A percentile compares a stretch with the other conserved stretches of the same genome.
Conservation (phyloP, 2,888 invertebrate species). For the Darwinula stevensoni region DNA sequence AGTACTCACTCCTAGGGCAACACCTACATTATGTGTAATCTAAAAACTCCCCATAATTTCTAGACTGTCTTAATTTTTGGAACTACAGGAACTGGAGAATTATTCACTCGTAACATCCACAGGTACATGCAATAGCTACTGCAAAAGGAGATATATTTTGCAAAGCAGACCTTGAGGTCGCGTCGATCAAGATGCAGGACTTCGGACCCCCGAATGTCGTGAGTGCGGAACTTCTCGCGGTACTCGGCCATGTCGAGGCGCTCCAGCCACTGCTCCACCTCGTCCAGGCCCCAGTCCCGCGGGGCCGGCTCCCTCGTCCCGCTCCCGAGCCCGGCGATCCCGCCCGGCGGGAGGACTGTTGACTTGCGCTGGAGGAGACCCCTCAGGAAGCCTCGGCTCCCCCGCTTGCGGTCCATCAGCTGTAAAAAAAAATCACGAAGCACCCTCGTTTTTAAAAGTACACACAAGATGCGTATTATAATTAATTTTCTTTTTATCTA, state of each 20-base stretch:
- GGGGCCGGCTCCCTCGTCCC: not conserved
- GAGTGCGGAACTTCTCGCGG: conserved; percentile 55
- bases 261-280: conserved; percentile 71
- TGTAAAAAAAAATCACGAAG: not conserved
- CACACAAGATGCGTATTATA: too few species aligned
- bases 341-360: conserved; percentile 8
- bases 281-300: conserved; percentile 46
- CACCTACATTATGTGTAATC: too few species aligned
- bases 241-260: conserved; percentile 66
- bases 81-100: too few species aligned
- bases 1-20: too few species aligned
- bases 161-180: conserved; percentile 3
- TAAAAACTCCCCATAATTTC: too few species aligned
- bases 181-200: conserved; percentile 53
- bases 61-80: too few species aligned
- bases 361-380: not conserved
- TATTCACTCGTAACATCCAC: too few species aligned
- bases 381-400: conserved; percentile 8
- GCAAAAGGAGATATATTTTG: too few species aligned
- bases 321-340: conserved; percentile 1
- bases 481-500: too few species aligned
- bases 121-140: too few species aligned
- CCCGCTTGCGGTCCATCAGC: conserved; percentile 12
- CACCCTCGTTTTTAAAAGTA: too few species aligned
- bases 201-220: conserved; percentile 74